These are phyloP conservation scores for Enteromius fasciolatus DNA, from an alignment of 2,797 vertebrate genomes.

Conservation along the genomic window DNA sequence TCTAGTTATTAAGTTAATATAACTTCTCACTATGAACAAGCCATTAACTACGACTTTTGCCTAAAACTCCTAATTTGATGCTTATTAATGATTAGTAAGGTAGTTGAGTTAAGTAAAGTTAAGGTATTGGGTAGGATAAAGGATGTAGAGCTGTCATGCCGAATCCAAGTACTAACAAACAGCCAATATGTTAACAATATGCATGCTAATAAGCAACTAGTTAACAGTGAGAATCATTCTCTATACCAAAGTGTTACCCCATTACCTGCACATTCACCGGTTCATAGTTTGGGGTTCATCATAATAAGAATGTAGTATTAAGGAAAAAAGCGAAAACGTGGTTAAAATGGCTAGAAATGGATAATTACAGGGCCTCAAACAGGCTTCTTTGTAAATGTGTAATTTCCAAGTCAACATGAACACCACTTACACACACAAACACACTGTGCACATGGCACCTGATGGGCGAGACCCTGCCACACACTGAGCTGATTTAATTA, in stretches of 20 bases:
- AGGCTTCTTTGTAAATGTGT: neutral
- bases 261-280: neutral
- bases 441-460: constrained; percentile 26
- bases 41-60: neutral
- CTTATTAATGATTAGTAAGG: neutral
- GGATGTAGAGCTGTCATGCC: neutral
- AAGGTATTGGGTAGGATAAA: neutral
- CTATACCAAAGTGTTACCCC: neutral
- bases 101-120: neutral
- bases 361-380: constrained; percentile 3
- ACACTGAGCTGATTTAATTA: constrained; percentile 46
- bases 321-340: neutral
- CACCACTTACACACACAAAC: constrained; percentile 13
- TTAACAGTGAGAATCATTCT: neutral
- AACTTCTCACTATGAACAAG: neutral
- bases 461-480: constrained; percentile 31
- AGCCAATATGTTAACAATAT: neutral
- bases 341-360: neutral
- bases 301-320: neutral
- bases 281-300: neutral
- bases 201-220: neutral
- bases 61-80: neutral
- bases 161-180: neutral
- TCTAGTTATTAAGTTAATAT: too few species aligned
- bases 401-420: constrained; percentile 10